Evolutionary conservation across 2,113 vertebrate genomes (phyloP), one percentile per base, ranked within the genome.

Genomic region (Sitta europaea): DNA sequence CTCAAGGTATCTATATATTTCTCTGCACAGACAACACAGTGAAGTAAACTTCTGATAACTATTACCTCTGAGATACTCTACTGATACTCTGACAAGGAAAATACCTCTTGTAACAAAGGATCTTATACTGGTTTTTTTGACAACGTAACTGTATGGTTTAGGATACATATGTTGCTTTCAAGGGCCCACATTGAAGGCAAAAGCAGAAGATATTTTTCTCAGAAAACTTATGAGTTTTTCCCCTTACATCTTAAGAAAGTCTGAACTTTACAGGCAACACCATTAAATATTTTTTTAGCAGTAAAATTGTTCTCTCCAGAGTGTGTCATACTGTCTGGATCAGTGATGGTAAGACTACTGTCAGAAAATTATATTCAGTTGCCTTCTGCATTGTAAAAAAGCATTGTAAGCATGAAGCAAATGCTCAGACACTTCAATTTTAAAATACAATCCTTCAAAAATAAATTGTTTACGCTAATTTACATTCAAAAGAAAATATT

Each of bases 401-500:
- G 18, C 29, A 80, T 10, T 71, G 0, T 23, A 73, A 91, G 45
- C 38, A 84, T 17, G 25, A 70, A 65, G 42, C 7, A 83, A 91
- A 70, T 8, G 58, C 7, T 53, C 12, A 38, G 10, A 58, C 11
- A 62, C 29, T 28, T 68, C 73, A 45, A 11, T 91, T 78, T 53
- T 57, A 73, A 88, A 88, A 72, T 43, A 40, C 16, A 67, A 43
- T 50, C 5, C 21, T 89, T 74, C 47, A 45, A 72, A 90, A 95
- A 51, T 3, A 48, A 5, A 65, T 33, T 8, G 29, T 58, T 79
- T 86, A 88, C 63, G 79, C 54, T 71, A 73, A 80, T 2, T 48
- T 20, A 36, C 12, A 67, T 66, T 84, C 42, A 45, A 86, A 88
- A 90, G 45, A 24, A 86, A 90, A 76, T 19, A 55, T 61, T 93